Conservation (phyloP, 37 sponge, comb jelly and placozoan genomes). For the Halichondria panicea region DNA sequence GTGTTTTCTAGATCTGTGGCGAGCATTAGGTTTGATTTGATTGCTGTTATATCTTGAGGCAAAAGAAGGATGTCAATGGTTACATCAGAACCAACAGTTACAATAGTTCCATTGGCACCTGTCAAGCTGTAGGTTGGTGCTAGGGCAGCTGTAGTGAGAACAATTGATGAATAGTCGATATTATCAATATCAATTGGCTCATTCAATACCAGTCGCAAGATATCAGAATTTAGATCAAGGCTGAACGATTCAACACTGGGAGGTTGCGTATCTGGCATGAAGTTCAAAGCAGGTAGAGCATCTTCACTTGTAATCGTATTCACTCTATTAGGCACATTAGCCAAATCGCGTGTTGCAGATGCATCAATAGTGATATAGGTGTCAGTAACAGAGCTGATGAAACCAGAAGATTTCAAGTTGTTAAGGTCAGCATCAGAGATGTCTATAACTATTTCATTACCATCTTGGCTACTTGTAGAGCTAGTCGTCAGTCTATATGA, state of each 20-base stretch:
- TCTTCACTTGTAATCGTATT: constrained; percentile 13
- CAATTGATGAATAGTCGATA: constrained; percentile 38
- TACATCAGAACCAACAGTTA: constrained; percentile 13
- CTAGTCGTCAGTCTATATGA: constrained; percentile 65
- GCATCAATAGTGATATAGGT: constrained; percentile 63
- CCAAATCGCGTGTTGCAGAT: constrained; percentile 62
- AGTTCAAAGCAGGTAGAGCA: constrained; percentile 44
- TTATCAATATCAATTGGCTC: constrained; percentile 67
- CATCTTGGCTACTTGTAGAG: constrained; percentile 32
- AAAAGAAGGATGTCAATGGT: constrained; percentile 39
- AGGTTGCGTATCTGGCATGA: constrained; percentile 53
- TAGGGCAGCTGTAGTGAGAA: constrained; percentile 20
- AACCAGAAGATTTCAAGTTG: constrained; percentile 48
- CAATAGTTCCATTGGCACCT: constrained; percentile 27
- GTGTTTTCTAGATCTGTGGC: constrained; percentile 40
- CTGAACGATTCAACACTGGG: constrained; percentile 61
- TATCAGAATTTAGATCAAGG: constrained; percentile 62
- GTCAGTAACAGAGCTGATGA: constrained; percentile 42
- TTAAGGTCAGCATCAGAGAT: constrained; percentile 74
- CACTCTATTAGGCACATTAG: constrained; percentile 54
- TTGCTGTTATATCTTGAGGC: constrained; percentile 38
- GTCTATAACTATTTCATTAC: constrained; percentile 39
- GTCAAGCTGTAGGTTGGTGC: constrained; percentile 32
- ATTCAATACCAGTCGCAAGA: constrained; percentile 57
- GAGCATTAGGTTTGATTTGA: constrained; percentile 53